A percentile compares a stretch with the other conserved stretches of the same genome.
These are phyloP conservation scores for Halichoeres trimaculatus DNA, from an alignment of 2,113 vertebrate species.

Conservation along the genomic window DNA sequence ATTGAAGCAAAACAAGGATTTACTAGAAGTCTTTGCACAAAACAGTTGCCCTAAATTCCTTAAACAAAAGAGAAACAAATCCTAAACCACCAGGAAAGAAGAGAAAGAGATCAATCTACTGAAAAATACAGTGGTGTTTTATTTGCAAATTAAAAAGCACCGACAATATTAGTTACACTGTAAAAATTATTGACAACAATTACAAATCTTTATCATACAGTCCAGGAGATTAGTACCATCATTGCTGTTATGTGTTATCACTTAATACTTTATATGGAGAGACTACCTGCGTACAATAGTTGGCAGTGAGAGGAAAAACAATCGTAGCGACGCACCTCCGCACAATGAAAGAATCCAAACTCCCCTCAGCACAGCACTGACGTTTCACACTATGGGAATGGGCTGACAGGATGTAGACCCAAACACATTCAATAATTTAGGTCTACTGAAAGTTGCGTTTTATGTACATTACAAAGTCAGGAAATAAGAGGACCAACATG, in stretches of 20 bases:
- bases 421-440: conserved; percentile 80
- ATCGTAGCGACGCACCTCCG: conserved; percentile 54
- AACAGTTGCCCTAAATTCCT: background rate
- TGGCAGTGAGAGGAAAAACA: conserved; percentile 81
- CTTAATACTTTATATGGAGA: conserved; percentile 82
- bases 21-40: background rate
- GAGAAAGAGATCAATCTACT: conserved; percentile 41
- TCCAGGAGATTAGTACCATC: conserved; percentile 85
- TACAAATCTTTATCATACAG: conserved; percentile 86
- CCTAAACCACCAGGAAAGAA: background rate
- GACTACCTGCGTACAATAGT: conserved; percentile 77
- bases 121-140: conserved; percentile 87
- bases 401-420: conserved; percentile 71
- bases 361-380: conserved; percentile 70
- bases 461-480: conserved; percentile 80
- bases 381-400: conserved; percentile 72
- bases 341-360: conserved; percentile 48
- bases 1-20: background rate
- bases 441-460: conserved; percentile 65
- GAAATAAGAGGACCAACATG: conserved; percentile 68
- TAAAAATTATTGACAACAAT: conserved; percentile 87
- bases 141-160: conserved; percentile 87
- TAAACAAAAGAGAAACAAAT: background rate
- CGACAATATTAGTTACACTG: conserved; percentile 86
- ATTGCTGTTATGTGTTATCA: conserved; percentile 79